Conservation (phyloP, 2,888 invertebrate species). For the Agrilus mali region DNA sequence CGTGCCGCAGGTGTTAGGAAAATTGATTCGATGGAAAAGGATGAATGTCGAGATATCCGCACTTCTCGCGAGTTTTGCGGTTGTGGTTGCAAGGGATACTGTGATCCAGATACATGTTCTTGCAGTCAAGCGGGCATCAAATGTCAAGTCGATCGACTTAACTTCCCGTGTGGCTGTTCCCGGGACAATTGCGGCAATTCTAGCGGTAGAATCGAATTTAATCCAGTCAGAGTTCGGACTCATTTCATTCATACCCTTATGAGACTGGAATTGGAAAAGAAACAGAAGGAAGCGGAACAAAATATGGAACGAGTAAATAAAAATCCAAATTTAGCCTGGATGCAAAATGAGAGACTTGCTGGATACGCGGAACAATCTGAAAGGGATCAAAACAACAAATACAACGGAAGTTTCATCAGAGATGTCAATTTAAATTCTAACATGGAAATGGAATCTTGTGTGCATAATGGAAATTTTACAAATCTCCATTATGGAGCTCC, state of each 20-base stretch:
- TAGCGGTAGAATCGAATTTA: conserved; percentile 90
- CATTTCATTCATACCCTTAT: conserved; percentile 96
- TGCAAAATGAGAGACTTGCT: conserved; percentile 38
- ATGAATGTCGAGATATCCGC: conserved; percentile 85
- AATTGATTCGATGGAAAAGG: conserved; percentile 87
- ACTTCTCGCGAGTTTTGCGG: conserved; percentile 89
- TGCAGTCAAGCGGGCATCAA: conserved; percentile 93
- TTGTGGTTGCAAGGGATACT: conserved; percentile 83
- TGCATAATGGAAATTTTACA: conserved; percentile 52
- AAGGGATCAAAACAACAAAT: conserved; percentile 17
- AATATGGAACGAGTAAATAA: conserved; percentile 7
- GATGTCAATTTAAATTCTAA: conserved; percentile 43
- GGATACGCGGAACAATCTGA: conserved; percentile 18
- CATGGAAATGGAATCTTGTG: conserved; percentile 50
- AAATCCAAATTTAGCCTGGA: conserved; percentile 32
- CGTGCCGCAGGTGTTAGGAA: conserved; percentile 88
- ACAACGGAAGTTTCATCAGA: conserved; percentile 34
- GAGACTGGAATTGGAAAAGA: conserved; percentile 81
- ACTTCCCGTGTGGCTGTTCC: conserved; percentile 94
- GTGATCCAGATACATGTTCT: conserved; percentile 90
- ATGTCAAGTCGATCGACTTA: conserved; percentile 92
- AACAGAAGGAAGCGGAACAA: conserved; percentile 48
- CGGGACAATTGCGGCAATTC: conserved; percentile 89
- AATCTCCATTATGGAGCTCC: conserved; percentile 53
- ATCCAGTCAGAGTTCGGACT: conserved; percentile 86